Conservation (phyloP, 2,888 invertebrate species). For the Latrodectus hesperus region DNA sequence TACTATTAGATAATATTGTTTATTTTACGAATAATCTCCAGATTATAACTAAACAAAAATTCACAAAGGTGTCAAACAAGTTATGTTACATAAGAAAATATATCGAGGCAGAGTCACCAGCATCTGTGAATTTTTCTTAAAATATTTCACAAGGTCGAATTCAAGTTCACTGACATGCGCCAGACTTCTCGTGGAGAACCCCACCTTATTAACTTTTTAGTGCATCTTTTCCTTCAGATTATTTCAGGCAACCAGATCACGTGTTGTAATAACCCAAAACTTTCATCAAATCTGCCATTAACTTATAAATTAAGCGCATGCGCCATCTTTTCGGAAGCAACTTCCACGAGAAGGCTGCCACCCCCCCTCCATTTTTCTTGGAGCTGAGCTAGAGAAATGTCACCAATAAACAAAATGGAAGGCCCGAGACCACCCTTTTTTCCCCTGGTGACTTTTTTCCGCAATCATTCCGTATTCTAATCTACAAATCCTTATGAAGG, state of each 20-base stretch:
- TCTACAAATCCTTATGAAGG: slow-evolving; percentile 19
- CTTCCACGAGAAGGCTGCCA: background rate
- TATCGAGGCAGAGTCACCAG: no score
- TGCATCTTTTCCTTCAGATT: no score
- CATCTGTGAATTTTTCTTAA: no score
- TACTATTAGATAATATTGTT: no score
- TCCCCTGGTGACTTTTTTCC: slow-evolving; percentile 12
- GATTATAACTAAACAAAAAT: no score
- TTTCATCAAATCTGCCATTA: slow-evolving; percentile 36
- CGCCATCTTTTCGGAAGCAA: background rate
- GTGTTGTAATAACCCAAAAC: slow-evolving; percentile 17
- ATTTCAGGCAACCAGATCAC: slow-evolving; percentile 9
- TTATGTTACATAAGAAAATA: no score
- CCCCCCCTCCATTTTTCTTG: background rate
- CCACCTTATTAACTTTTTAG: no score
- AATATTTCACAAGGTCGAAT: no score
- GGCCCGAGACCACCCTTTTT: slow-evolving; percentile 17
- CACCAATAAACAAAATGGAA: slow-evolving; percentile 22
- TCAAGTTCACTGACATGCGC: no score
- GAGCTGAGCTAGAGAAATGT: slow-evolving; percentile 5
- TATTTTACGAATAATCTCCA: no score
- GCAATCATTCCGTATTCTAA: slow-evolving; percentile 53
- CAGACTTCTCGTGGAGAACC: no score
- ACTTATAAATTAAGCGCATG: slow-evolving; percentile 19
- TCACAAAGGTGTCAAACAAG: no score